Percentiles rank a stretch among this genome's conserved stretches.
Conservation (phyloP, 2,113 vertebrate genomes). For the Ranitomeya variabilis region DNA sequence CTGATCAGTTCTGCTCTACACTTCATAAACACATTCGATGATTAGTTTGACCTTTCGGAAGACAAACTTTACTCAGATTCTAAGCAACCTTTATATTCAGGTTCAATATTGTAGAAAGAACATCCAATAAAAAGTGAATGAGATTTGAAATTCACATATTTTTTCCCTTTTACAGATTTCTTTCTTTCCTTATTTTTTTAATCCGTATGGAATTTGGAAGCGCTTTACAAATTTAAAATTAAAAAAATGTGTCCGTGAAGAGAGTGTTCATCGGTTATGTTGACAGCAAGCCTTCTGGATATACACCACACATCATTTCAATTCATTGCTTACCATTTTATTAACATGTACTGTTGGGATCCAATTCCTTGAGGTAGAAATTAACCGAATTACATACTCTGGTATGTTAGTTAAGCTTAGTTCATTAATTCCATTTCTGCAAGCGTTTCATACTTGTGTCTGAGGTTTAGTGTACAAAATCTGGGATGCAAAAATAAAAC, state of each 20-base stretch:
- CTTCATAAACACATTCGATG: not conserved
- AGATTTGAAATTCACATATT: not conserved
- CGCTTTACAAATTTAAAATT: not conserved
- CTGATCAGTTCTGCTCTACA: not conserved
- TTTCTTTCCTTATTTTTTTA: not conserved
- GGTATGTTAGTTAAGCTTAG: conserved; percentile 19
- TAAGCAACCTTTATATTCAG: not conserved
- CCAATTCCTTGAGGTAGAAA: conserved; percentile 36
- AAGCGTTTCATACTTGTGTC: conserved; percentile 41
- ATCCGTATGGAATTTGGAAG: not conserved
- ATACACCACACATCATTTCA: conserved; percentile 36
- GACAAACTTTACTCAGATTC: not conserved
- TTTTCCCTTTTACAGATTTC: not conserved
- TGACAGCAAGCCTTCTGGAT: conserved; percentile 49
- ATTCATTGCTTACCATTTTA: conserved; percentile 46
- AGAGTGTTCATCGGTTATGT: conserved; percentile 5
- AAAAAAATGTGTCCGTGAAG: not conserved
- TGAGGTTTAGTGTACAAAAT: conserved; percentile 17
- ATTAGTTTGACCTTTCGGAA: not conserved
- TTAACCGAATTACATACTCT: conserved; percentile 34
- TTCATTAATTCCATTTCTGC: conserved; percentile 48
- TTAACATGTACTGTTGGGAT: conserved; percentile 40
- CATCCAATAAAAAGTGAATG: not conserved
- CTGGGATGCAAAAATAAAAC: conserved; percentile 24
- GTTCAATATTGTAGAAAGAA: not conserved